Evolutionary conservation across 1,140 invertebrate species (phyloP).

Genomic region (Cyclargus thomasi): DNA sequence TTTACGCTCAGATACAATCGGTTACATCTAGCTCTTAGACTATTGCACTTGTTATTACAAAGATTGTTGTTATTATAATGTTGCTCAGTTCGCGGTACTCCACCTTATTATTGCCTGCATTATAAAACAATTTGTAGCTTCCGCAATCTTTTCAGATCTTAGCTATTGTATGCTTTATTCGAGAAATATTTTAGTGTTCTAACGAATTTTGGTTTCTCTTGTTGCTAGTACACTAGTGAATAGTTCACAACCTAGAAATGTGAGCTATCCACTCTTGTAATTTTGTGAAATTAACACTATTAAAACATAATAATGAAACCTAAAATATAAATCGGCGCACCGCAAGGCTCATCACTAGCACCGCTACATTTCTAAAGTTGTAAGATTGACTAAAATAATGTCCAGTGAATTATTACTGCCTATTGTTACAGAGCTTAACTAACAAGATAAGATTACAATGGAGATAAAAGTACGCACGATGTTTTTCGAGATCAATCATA

Average conservation of each 20-base stretch:
- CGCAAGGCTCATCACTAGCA: not conserved
- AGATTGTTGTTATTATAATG: constrained; percentile 4
- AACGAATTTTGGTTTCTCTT: not conserved
- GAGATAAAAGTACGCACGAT: constrained; percentile 13
- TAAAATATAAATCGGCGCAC: not conserved
- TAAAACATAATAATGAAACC: not conserved
- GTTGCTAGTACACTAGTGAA: too few species aligned
- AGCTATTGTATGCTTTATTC: constrained; percentile 8
- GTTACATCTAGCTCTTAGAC: not conserved
- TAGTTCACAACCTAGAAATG: too few species aligned
- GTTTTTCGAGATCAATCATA: constrained; percentile 12
- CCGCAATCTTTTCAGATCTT: constrained; percentile 14
- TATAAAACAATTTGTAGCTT: constrained; percentile 17
- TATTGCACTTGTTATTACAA: constrained; percentile 1
- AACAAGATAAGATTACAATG: constrained; percentile 14
- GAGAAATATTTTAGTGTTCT: not conserved
- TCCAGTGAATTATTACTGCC: constrained; percentile 5
- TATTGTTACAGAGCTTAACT: constrained; percentile 6
- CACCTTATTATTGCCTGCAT: constrained; percentile 17
- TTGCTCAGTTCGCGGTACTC: constrained; percentile 1
- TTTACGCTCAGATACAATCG: not conserved
- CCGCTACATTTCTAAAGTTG: not conserved
- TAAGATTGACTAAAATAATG: not conserved
- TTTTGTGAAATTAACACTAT: too few species aligned
- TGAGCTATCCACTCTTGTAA: too few species aligned